phyloP scores from a whole-genome alignment of 2,797 vertebrate genomes.

The Merluccius polli region DNA sequence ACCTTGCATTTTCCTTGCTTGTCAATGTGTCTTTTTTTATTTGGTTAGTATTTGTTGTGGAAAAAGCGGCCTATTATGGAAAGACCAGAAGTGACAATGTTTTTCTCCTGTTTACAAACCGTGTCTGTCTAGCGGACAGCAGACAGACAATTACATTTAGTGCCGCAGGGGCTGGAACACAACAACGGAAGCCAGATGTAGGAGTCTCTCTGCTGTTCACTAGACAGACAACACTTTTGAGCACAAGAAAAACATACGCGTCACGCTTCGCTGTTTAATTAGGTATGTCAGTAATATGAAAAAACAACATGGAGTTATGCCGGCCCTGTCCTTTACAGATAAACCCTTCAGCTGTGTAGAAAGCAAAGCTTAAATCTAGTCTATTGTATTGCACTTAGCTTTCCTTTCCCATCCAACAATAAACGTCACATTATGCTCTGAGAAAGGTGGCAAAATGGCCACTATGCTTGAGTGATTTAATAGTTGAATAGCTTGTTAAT shows the following conservation, averaged over 20 bases:
- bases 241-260: background rate
- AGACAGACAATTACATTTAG: background rate
- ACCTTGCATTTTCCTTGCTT: background rate
- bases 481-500: background rate
- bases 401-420: background rate
- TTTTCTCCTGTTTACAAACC: background rate
- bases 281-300: background rate
- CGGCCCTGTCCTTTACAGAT: background rate
- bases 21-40: background rate
- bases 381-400: background rate
- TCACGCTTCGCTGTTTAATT: too few species aligned
- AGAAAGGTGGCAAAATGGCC: background rate
- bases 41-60: background rate
- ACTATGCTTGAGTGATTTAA: background rate
- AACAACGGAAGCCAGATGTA: background rate
- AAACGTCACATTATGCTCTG: background rate
- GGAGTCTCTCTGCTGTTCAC: background rate
- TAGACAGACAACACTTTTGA: background rate
- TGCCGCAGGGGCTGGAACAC: background rate
- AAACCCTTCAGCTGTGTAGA: background rate
- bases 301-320: background rate
- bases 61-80: background rate
- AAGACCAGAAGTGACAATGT: background rate
- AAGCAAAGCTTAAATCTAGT: background rate
- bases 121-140: background rate